Percentiles rank a stretch among this genome's conserved stretches.
These are phyloP conservation scores for Meloidogyne exigua DNA, from an alignment of 1,140 invertebrate species.

Conservation along the genomic window DNA sequence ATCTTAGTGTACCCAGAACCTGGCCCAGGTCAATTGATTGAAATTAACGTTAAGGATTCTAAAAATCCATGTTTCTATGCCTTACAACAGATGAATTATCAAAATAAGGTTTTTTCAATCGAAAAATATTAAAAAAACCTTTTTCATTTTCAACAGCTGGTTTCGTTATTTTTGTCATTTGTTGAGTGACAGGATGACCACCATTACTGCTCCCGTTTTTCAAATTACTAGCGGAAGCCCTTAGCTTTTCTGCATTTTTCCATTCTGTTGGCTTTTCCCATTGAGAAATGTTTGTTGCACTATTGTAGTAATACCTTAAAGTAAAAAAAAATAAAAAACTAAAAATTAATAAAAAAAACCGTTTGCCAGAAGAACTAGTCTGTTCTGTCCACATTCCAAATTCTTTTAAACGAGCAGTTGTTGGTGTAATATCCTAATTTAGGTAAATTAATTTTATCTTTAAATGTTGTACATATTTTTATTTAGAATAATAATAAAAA, in stretches of 20 bases:
- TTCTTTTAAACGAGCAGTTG: constrained; percentile 33
- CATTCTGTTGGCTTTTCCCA: constrained; percentile 50
- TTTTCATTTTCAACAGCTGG: constrained; percentile 4
- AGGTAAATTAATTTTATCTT: not conserved
- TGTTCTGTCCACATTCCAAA: constrained; percentile 46
- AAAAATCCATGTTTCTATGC: too few species aligned
- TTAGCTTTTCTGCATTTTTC: constrained; percentile 31
- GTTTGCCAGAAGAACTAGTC: constrained; percentile 42
- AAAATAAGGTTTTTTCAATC: not conserved
- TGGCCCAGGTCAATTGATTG: too few species aligned
- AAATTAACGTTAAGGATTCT: too few species aligned
- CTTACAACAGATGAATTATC: too few species aligned
- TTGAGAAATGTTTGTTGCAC: constrained; percentile 42
- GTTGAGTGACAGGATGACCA: not conserved
- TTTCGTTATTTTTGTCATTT: not conserved
- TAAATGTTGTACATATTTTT: too few species aligned
- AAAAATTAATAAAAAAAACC: constrained; percentile 20
- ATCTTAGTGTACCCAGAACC: too few species aligned
- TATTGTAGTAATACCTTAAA: constrained; percentile 51
- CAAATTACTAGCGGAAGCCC: not conserved
- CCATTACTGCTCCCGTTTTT: not conserved
- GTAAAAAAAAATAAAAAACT: not conserved
- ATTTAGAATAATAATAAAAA: too few species aligned
- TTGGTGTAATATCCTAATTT: not conserved
- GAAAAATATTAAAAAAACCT: not conserved